phyloP scores from a whole-genome alignment of 2,888 invertebrate genomes.

The Amblyjoppa fuscipennis region DNA sequence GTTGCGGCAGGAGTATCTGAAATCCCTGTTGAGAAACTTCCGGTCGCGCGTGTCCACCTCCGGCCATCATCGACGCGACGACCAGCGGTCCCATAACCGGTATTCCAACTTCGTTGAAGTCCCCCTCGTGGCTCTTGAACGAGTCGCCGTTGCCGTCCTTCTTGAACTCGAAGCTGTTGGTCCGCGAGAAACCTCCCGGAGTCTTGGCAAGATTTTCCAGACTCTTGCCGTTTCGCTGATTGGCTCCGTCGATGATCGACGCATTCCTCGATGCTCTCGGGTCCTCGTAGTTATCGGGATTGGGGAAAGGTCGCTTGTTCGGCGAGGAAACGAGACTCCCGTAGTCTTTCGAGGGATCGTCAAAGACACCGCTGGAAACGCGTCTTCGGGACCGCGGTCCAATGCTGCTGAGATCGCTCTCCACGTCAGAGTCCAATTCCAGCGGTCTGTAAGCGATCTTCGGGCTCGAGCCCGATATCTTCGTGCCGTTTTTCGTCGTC shows the following conservation, averaged over 20 bases:
- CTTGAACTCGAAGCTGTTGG: conserved; percentile 75
- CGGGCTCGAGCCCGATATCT: conserved; percentile 59
- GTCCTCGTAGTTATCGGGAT: conserved; percentile 79
- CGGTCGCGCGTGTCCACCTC: neutral
- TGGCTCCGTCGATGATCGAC: neutral
- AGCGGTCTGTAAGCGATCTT: conserved; percentile 80
- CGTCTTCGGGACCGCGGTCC: conserved; percentile 76
- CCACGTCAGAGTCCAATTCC: conserved; percentile 82
- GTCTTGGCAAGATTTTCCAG: conserved; percentile 27
- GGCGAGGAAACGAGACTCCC: conserved; percentile 28
- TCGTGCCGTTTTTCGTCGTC: neutral
- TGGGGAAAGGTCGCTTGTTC: conserved; percentile 74
- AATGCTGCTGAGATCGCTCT: conserved; percentile 77
- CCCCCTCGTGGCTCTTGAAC: conserved; percentile 71
- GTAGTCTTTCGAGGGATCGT: conserved; percentile 52
- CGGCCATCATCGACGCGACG: conserved; percentile 58
- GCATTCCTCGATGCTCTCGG: conserved; percentile 64
- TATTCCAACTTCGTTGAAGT: conserved; percentile 83
- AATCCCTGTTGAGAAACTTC: conserved; percentile 46
- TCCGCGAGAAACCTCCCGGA: conserved; percentile 73
- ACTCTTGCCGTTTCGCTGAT: conserved; percentile 65
- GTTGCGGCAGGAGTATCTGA: conserved; percentile 44
- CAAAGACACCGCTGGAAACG: conserved; percentile 74
- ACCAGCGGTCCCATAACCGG: conserved; percentile 74
- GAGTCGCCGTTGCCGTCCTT: conserved; percentile 48